phyloP scores from a whole-genome alignment of 2,797 vertebrate genomes.

The Acanthurus lineatus region DNA sequence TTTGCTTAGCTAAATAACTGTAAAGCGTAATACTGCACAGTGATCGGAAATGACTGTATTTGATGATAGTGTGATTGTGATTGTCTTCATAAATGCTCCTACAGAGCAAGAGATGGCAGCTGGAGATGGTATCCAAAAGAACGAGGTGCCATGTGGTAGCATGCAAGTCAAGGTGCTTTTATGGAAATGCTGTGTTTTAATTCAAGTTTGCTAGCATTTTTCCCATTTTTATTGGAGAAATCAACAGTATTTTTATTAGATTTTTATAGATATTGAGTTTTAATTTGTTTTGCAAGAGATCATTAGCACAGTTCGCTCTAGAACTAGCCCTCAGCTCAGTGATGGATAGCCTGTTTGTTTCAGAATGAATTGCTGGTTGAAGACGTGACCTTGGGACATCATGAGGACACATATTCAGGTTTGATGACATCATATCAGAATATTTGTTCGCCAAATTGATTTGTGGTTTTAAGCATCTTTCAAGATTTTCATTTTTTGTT shows the following conservation, averaged over 20 bases:
- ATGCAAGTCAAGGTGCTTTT: conserved; percentile 28
- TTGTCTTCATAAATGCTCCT: conserved; percentile 21
- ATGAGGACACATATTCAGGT: conserved; percentile 31
- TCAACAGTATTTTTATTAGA: background rate
- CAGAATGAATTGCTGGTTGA: conserved; percentile 36
- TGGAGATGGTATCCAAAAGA: background rate
- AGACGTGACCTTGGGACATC: background rate
- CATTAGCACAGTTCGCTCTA: background rate
- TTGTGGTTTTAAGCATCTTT: background rate
- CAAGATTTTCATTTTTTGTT: background rate
- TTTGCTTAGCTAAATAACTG: background rate
- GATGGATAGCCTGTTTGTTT: conserved; percentile 31
- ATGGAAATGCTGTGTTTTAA: background rate
- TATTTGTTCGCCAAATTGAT: background rate
- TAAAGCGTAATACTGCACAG: background rate
- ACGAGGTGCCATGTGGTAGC: background rate
- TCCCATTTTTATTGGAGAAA: background rate
- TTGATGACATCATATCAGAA: conserved; percentile 10
- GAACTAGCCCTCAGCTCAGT: background rate
- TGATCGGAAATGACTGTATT: background rate
- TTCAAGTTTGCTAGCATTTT: background rate
- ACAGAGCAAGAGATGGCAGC: conserved; percentile 15
- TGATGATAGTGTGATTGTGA: background rate
- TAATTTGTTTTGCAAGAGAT: background rate
- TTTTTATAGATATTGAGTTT: too few species aligned